A percentile compares a stretch with the other conserved stretches of the same genome.
phyloP scores from a whole-genome alignment of 2,113 vertebrate species.

The Podocnemis expansa region DNA sequence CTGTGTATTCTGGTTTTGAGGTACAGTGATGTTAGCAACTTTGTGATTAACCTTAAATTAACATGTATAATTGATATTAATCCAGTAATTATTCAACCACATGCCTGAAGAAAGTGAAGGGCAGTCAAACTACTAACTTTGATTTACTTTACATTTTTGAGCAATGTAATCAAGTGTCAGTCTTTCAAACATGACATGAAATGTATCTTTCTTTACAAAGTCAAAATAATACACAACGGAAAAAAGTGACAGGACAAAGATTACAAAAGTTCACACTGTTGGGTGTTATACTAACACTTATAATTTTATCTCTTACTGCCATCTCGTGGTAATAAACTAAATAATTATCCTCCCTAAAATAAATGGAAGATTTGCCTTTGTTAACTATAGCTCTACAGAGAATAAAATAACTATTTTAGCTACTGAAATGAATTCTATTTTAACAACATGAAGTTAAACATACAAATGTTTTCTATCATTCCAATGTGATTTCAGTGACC shows the following conservation, averaged over 20 bases:
- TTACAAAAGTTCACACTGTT: background rate
- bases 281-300: accelerated
- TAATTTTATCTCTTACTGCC: constrained; percentile 25
- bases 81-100: background rate
- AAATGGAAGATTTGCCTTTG: background rate
- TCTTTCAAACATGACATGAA: background rate
- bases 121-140: background rate
- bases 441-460: background rate
- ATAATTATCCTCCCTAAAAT: background rate
- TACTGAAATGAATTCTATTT: background rate
- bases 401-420: background rate
- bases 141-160: background rate
- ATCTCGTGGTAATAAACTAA: constrained; percentile 32
- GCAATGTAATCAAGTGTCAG: background rate
- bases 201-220: background rate
- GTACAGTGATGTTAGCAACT: background rate
- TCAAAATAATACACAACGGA: background rate
- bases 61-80: background rate
- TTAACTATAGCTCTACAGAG: background rate
- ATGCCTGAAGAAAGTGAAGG: background rate
- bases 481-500: background rate
- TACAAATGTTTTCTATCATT: accelerated
- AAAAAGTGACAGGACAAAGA: background rate
- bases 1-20: background rate
- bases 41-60: background rate